Base-by-base conservation (phyloP, 2,113 vertebrate genomes). In the Vidua macroura region DNA sequence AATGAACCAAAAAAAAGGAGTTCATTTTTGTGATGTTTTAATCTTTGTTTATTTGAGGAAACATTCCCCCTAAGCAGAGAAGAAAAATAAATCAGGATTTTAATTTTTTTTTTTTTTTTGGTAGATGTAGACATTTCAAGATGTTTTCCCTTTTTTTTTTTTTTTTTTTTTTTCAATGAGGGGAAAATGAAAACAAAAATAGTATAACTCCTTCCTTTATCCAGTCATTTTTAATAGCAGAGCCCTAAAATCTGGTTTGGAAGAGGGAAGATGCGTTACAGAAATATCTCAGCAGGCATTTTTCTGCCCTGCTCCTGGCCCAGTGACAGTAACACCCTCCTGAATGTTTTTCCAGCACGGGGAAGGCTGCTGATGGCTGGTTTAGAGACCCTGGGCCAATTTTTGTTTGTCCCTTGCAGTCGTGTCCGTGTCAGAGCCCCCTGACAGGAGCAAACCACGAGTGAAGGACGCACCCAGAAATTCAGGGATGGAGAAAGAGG, bases 211-310 rank as follows among this genome's bases (percentile, higher is more conserved):
- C 66, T 68, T 94, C 74, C 77, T 92, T 86, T 58, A 33, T 49
- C 81, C 84, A 89, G 46, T 68, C 30, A 13, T 75, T 95, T 95
- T 95, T 87, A 95, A 80, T 55, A 91, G 55, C 87, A 84, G 84
- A 76, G 62, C 64, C 74, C 84, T 89, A 86, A 91, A 92, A 58
- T 62, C 86, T 92, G 93, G 89, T 96, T 95, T 96, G 95, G 96
- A 96, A 93, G 86, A 73, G 81, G 87, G 67, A 91, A 89, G 84
- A 55, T 31, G 48, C n/a, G 5, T 91, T 64, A 92, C 93, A 90
- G 85, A 96, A 95, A 95, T 89, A 96, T 62, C 89, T 80, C 55
- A 80, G 91, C 82, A 59, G 52, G 37, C 64, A 8, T 76, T 91
- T 93, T 88, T 68, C 15, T 62, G 19, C 67, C 39, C 63, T 83